These are phyloP conservation scores for Blera fallax DNA, from an alignment of 2,888 invertebrate genomes.

Conservation along the genomic window DNA sequence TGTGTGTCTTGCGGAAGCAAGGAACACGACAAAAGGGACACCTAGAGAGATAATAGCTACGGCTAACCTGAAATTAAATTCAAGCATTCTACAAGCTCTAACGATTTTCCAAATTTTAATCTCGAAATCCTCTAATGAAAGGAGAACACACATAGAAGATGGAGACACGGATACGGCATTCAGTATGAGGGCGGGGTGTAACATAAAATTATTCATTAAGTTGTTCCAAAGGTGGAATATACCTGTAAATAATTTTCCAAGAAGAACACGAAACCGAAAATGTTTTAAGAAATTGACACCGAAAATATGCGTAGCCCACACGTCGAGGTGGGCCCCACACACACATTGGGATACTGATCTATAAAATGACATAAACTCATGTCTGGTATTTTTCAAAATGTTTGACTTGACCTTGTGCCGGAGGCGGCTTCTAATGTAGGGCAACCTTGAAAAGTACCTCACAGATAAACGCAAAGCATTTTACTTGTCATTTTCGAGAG, in stretches of 20 bases:
- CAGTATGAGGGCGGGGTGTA: not conserved
- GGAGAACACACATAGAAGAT: not conserved
- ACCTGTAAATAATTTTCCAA: not conserved
- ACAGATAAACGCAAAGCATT: not conserved
- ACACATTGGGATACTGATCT: not conserved
- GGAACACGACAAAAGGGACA: conserved; percentile 19
- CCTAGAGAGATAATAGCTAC: conserved; percentile 37
- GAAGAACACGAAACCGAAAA: not conserved
- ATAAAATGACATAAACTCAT: not conserved
- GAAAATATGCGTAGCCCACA: not conserved
- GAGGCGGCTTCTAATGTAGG: conserved; percentile 20
- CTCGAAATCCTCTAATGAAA: conserved; percentile 56
- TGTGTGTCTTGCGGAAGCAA: conserved; percentile 17
- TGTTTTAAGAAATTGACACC: not conserved
- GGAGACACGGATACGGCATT: not conserved
- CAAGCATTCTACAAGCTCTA: conserved; percentile 39
- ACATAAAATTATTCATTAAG: conserved; percentile 39
- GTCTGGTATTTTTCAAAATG: not conserved
- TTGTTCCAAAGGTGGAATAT: conserved; percentile 27
- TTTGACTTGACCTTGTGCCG: conserved; percentile 32
- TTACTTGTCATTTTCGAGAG: not conserved
- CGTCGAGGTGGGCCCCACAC: not conserved
- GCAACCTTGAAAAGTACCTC: conserved; percentile 31
- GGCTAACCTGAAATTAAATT: conserved; percentile 57
- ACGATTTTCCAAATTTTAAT: conserved; percentile 56